phyloP scores from a whole-genome alignment of 2,888 invertebrate genomes.

The Allolobophora icterica region DNA sequence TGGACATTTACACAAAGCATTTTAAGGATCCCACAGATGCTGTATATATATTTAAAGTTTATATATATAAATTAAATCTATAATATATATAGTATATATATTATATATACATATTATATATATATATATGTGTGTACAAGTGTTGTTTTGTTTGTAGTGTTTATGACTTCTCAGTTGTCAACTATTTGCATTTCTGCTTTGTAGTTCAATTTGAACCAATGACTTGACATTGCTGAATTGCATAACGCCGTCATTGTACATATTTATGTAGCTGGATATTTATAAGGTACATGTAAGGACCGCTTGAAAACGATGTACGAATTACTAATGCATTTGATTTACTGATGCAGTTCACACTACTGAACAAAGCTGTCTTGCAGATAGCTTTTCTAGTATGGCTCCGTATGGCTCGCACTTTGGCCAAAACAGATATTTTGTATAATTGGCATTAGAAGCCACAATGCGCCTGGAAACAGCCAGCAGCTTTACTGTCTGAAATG shows the following conservation, averaged over 20 bases:
- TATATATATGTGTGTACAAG: neutral
- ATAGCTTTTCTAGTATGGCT: neutral
- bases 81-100: conserved; percentile 1
- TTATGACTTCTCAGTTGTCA: neutral
- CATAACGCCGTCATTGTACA: neutral
- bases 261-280: neutral
- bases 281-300: neutral
- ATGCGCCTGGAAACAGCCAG: neutral
- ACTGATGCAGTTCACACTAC: neutral
- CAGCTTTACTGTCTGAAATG: neutral
- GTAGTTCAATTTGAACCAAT: neutral
- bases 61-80: conserved; percentile 13
- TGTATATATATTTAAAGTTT: neutral
- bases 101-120: neutral
- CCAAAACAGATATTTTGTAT: neutral
- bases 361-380: neutral
- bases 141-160: conserved; percentile 11
- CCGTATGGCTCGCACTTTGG: neutral
- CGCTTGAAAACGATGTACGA: neutral
- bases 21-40: neutral
- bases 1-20: neutral
- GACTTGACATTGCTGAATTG: neutral
- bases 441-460: neutral
- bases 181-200: conserved; percentile 5
- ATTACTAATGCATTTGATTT: neutral